Conservation (phyloP, 1,140 invertebrate genomes). For the Odontomachus brunneus region DNA sequence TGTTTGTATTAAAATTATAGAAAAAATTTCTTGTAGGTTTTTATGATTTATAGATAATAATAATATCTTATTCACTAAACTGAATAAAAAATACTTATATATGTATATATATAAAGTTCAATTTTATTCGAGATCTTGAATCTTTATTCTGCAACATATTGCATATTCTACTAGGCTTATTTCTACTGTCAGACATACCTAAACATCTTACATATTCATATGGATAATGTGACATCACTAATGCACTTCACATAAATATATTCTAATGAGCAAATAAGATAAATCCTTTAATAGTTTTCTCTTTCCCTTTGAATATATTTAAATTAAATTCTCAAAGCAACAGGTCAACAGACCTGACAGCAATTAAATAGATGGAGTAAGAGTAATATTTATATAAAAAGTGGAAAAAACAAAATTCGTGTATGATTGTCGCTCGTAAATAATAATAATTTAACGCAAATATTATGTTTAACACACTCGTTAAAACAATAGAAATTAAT, state of each 20-base stretch:
- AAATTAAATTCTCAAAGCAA: background rate
- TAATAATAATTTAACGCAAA: background rate
- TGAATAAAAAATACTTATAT: too few relatives aligned
- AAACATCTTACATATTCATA: slow-evolving; percentile 72
- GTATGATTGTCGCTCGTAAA: background rate
- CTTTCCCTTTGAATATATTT: background rate
- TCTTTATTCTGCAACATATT: too few relatives aligned
- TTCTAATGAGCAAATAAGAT: background rate
- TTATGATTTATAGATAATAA: too few relatives aligned
- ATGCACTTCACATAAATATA: background rate
- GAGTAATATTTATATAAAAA: background rate
- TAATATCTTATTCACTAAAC: too few relatives aligned
- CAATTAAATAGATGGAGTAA: background rate
- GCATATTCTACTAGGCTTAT: too few relatives aligned
- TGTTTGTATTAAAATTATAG: too few relatives aligned
- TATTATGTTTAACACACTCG: background rate
- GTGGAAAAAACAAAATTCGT: background rate
- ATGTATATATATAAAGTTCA: too few relatives aligned
- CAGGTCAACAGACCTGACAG: slow-evolving; percentile 8
- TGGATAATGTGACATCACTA: slow-evolving; percentile 64
- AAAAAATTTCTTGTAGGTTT: too few relatives aligned
- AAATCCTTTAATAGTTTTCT: too few relatives aligned
- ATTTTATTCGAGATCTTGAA: too few relatives aligned
- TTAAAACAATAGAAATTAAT: slow-evolving; percentile 2
- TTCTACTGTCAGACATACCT: slow-evolving; percentile 64